Base-by-base conservation (phyloP, 2,888 invertebrate genomes). In the Idaea biselata region DNA sequence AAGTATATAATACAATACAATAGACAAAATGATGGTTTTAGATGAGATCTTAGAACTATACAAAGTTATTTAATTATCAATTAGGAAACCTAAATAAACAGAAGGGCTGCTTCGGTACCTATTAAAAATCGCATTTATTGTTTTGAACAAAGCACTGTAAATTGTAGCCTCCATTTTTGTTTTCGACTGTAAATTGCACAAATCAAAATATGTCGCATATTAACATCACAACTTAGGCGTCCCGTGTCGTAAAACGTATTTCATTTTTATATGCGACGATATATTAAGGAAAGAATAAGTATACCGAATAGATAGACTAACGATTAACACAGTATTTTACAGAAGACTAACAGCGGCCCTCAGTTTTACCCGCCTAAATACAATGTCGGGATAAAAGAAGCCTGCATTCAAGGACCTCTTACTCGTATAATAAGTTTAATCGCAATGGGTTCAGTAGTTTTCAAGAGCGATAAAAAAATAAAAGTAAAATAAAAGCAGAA, bases 41-140 rank as follows among this genome's bases (percentile, higher is more conserved):
- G 31, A 57, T 25, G 32, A 60, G 55, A 33, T 53, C 33, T 58
- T 57, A 16, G 6, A 25, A n/a, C n/a, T 16, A 54, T 57, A 32
- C 14, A n/a, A 8, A 11, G 11, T 14, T 44, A 14, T 44, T 44
- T 14, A 14, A 14, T 44, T 11, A 11, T 14, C 25, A 25, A 5
- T 25, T 25, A 25, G 25, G 25, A 25, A 25, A 25, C 25, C 25
- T 25, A 25, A 25, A 25, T 25, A 25, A 25, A 25, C 25, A 5
- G 25, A 25, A 25, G 25, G 25, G 25, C 25, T 25, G 25, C n/a
- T 53, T 53, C n/a, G 53, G 6, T 53, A 53, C 53, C 1, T 53
- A 53, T 4, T 53, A 53, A 11, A 25, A 25, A 25, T 25, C n/a
- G n/a, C n/a, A n/a, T n/a, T n/a, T n/a, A n/a, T n/a, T n/a, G n/a